phyloP scores from a whole-genome alignment of 2,113 vertebrate species.

The Solenodon paradoxus region DNA sequence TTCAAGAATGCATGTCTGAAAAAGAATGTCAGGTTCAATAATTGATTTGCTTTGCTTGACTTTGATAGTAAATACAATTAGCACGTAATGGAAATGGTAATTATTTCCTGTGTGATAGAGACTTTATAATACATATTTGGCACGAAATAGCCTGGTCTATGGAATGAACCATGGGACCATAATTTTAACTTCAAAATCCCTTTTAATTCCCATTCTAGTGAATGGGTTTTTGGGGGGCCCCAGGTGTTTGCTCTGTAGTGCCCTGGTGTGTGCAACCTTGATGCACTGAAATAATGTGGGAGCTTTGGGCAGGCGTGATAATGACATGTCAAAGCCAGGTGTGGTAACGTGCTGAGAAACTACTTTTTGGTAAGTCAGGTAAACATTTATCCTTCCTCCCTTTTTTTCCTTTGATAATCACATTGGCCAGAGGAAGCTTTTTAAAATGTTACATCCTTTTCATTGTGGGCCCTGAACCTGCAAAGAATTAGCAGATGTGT shows the following conservation, averaged over 20 bases:
- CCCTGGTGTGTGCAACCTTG: neutral
- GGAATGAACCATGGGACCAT: constrained; percentile 34
- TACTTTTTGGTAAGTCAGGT: neutral
- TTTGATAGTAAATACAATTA: constrained; percentile 64
- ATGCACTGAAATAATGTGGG: neutral
- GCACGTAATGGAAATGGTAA: constrained; percentile 47
- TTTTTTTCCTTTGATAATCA: neutral
- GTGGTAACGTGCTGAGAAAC: neutral
- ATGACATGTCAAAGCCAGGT: too few species aligned
- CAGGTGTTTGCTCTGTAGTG: neutral
- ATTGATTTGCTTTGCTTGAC: constrained; percentile 59
- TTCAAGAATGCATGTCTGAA: constrained; percentile 48
- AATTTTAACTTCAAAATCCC: constrained; percentile 43
- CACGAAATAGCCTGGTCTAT: neutral
- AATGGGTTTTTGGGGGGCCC: neutral
- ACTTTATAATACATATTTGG: constrained; percentile 35
- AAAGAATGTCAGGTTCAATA: constrained; percentile 38
- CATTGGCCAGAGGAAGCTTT: constrained; percentile 26
- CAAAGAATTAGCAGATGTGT: constrained; percentile 7
- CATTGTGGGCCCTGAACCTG: neutral
- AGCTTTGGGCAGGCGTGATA: neutral
- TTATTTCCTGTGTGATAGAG: constrained; percentile 44
- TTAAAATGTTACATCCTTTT: neutral
- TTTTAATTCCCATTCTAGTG: neutral
- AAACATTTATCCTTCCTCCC: neutral